Percentiles rank a stretch among this genome's conserved stretches.
These are phyloP conservation scores for Drosophila virilis DNA, from an alignment of 1,140 invertebrate genomes.

Conservation along the genomic window DNA sequence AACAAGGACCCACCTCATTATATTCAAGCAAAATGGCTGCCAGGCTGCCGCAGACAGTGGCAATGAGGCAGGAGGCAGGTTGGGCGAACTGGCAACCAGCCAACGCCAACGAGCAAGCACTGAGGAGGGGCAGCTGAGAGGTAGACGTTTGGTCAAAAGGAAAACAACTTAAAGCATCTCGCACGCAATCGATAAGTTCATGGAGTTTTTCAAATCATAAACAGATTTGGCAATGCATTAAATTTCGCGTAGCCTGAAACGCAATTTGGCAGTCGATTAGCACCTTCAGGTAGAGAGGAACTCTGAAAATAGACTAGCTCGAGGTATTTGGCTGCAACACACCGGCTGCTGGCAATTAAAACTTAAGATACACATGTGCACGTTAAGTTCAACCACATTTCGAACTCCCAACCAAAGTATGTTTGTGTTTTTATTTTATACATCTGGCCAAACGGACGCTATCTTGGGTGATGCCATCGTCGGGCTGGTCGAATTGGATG, in stretches of 20 bases:
- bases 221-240: conserved; percentile 18
- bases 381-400: conserved; percentile 74
- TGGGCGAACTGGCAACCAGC: conserved; percentile 30
- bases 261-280: conserved; percentile 57
- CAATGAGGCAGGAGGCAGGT: conserved; percentile 25
- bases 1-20: conserved; percentile 36
- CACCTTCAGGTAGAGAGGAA: conserved; percentile 42
- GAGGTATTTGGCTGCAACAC: conserved; percentile 25
- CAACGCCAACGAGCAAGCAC: conserved; percentile 16
- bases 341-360: conserved; percentile 39
- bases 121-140: not conserved
- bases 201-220: conserved; percentile 62
- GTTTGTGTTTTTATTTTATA: not conserved
- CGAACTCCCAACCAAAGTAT: conserved; percentile 47
- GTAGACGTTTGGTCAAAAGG: not conserved
- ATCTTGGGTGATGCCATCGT: not conserved
- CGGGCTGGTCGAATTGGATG: conserved; percentile 24
- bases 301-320: conserved; percentile 39
- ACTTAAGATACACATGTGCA: conserved; percentile 23
- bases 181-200: conserved; percentile 60
- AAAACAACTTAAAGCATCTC: conserved; percentile 39
- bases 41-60: conserved; percentile 12
- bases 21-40: conserved; percentile 46
- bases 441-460: conserved; percentile 32
- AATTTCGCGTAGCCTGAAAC: conserved; percentile 6